Conservation (phyloP, 2,888 invertebrate species). For the Leucophenga maculata region DNA sequence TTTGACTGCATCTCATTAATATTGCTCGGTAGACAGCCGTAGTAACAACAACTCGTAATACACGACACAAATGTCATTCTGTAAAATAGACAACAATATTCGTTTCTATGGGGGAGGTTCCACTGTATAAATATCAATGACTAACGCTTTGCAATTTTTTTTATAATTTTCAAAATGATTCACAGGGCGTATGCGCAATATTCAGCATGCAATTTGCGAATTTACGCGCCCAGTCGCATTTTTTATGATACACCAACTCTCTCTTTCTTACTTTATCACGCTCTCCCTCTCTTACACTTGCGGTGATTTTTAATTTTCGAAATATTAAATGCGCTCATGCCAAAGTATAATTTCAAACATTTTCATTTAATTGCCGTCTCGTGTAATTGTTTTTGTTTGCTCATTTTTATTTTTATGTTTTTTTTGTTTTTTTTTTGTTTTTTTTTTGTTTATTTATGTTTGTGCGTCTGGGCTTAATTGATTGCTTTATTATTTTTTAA, state of each 20-base stretch:
- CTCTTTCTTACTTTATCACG: too few species aligned
- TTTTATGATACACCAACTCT: too few species aligned
- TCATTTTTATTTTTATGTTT: constrained; percentile 12
- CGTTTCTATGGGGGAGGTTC: too few species aligned
- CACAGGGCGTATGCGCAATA: constrained; percentile 49
- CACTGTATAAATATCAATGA: too few species aligned
- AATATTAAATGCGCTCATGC: not conserved
- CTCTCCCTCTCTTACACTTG: too few species aligned
- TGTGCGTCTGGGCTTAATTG: constrained; percentile 45
- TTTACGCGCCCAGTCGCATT: too few species aligned
- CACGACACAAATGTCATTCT: too few species aligned
- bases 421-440: constrained; percentile 12
- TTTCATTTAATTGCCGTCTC: not conserved
- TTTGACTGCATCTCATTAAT: too few species aligned
- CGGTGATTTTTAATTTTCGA: too few species aligned
- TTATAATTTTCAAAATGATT: constrained; percentile 2
- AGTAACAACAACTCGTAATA: too few species aligned
- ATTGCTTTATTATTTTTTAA: constrained; percentile 50
- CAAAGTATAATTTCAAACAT: not conserved
- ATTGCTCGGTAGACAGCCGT: too few species aligned
- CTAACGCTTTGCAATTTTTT: not conserved
- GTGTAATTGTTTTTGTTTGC: not conserved
- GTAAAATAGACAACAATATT: too few species aligned
- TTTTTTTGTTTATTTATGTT: constrained; percentile 37
- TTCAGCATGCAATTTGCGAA: not conserved